Percentiles rank a stretch among this genome's conserved stretches.
phyloP scores from a whole-genome alignment of 2,113 vertebrate species.

The Vimba vimba region DNA sequence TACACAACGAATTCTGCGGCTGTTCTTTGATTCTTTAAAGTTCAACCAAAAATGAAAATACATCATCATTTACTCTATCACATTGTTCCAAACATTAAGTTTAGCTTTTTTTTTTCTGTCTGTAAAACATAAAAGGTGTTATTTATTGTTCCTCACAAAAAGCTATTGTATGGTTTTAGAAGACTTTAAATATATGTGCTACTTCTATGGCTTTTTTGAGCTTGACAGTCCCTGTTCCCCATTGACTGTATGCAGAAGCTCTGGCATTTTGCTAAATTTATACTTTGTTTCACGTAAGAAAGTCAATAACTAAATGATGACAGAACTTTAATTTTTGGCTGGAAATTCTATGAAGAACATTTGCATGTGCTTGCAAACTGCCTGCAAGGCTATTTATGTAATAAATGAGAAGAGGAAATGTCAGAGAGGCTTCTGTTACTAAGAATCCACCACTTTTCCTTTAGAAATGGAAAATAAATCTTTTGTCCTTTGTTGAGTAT shows the following conservation, averaged over 20 bases:
- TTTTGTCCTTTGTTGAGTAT: not conserved
- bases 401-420: constrained; percentile 6
- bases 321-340: constrained; percentile 9
- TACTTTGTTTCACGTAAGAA: not conserved
- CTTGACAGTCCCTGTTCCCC: not conserved
- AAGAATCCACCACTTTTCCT: not conserved
- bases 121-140: not conserved
- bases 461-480: not conserved
- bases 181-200: not conserved
- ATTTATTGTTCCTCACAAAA: too few relatives aligned
- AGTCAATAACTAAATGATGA: not conserved
- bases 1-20: not conserved
- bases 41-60: not conserved
- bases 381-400: not conserved
- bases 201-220: not conserved
- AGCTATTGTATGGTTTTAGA: not conserved
- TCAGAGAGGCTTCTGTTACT: not conserved
- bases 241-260: not conserved
- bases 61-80: not conserved
- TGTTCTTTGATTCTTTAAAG: constrained; percentile 9
- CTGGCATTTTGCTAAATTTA: not conserved
- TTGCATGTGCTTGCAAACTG: not conserved
- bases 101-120: not conserved
- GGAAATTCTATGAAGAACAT: not conserved
- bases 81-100: not conserved